These are phyloP conservation scores for Serinus canaria DNA, from an alignment of 2,113 vertebrate genomes.

Conservation along the genomic window DNA sequence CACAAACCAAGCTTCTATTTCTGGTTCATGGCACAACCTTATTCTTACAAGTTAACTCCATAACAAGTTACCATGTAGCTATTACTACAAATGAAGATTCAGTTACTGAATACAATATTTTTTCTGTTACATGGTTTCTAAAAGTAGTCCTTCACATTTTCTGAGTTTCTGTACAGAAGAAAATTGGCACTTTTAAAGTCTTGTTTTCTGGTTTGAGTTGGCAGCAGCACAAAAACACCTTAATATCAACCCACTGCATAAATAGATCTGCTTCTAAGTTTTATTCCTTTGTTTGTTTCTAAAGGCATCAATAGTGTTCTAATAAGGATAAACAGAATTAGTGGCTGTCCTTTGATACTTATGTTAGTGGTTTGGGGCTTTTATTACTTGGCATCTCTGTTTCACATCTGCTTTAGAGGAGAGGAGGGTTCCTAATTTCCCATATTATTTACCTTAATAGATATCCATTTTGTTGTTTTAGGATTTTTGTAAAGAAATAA, in stretches of 20 bases:
- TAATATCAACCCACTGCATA: neutral
- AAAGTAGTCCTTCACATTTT: neutral
- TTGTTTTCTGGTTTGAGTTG: neutral
- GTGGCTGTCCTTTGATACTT: neutral
- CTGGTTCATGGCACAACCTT: neutral
- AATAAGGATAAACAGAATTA: neutral
- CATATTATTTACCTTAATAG: neutral
- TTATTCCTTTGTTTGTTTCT: constrained; percentile 12
- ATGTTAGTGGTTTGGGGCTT: neutral
- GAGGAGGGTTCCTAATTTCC: neutral
- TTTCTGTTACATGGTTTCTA: neutral
- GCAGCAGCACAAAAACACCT: neutral
- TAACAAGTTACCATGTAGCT: neutral
- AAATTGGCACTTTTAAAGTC: neutral
- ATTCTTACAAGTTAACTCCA: neutral
- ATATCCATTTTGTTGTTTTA: neutral
- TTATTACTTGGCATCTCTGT: neutral
- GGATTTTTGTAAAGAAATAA: neutral
- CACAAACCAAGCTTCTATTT: neutral
- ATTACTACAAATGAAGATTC: neutral
- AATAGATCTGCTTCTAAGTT: neutral
- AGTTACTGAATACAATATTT: neutral
- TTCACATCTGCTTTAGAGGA: constrained; percentile 6
- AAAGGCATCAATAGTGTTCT: neutral
- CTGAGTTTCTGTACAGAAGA: neutral